Evolutionary conservation across 2,113 vertebrate genomes (phyloP), one percentile per base, ranked within the genome.

Genomic region (Neodon shergylaensis): DNA sequence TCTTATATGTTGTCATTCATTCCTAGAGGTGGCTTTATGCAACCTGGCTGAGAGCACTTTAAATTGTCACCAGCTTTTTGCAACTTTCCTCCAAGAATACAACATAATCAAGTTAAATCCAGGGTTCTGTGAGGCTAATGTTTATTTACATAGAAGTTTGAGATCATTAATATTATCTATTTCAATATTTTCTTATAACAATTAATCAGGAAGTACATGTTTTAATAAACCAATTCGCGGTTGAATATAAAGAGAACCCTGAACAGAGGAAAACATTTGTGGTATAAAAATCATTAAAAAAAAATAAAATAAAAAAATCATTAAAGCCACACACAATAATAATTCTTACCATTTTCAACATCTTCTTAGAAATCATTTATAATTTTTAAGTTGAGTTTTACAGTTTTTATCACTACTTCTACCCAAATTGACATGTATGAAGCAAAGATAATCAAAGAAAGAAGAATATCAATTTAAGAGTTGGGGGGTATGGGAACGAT

Each of bases 1-100:
- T 87, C 93, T 98, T 98, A 94, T 95, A 97, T 96, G n/a, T 95
- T 98, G 94, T 96, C 89, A 97, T 31, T 87, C 97, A 97, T 94
- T 96, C 44, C 77, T 66, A 44, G 58, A 39, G 47, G 77, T 9
- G 93, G 6, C 16, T 89, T n/a, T 90, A 79, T 88, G n/a, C 19
- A 91, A 39, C 5, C 47, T 76, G 91, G 21, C 84, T 49, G 2
- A 94, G 14, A 42, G 3, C 1, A 42, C 24, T 31, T 91, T 95
- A 61, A 24, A 65, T 31, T 94, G 44, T 89, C 96, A 16, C 90
- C 84, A 63, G 61, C 21, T 61, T 49, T 90, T 33, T 10, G 10
- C 0, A 42, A 44, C 77, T 85, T 85, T 84, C 19, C 66, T 19
- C 4, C 2, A 12, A 1, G 9, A 77, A 9, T 42, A 19, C 7